Conservation (phyloP, 2,797 vertebrate genomes). For the Etheostoma nigrum region DNA sequence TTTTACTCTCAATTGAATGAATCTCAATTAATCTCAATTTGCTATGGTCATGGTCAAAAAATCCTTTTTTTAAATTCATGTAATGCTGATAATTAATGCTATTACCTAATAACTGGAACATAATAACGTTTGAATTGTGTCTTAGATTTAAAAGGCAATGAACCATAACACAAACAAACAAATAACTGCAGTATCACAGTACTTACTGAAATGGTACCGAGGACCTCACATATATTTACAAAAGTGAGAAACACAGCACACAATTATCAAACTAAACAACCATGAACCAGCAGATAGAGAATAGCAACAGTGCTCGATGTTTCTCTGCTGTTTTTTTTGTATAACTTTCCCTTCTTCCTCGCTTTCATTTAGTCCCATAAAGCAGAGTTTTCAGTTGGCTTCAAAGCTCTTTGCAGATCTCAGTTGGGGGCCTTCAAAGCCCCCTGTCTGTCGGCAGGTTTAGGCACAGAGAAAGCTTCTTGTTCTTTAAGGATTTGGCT, state of each 20-base stretch:
- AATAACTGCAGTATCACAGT: conserved; percentile 26
- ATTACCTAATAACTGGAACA: not conserved
- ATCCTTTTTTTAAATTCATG: not conserved
- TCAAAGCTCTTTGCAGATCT: conserved; percentile 88
- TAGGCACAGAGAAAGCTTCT: conserved; percentile 87
- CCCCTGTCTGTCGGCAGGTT: conserved; percentile 89
- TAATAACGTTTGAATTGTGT: not conserved
- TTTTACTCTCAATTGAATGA: not conserved
- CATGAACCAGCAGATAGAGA: conserved; percentile 46
- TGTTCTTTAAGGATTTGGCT: conserved; percentile 88
- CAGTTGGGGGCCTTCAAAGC: conserved; percentile 91
- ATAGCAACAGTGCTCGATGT: conserved; percentile 54
- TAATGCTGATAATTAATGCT: not conserved
- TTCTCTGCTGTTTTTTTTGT: conserved; percentile 54
- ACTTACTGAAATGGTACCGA: conserved; percentile 3
- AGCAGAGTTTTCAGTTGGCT: conserved; percentile 86
- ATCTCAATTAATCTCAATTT: not conserved
- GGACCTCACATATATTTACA: conserved; percentile 28
- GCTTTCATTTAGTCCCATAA: conserved; percentile 80
- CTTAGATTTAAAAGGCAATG: conserved; percentile 8
- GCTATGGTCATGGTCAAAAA: not conserved
- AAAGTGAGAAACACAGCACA: conserved; percentile 26
- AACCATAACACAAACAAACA: not conserved
- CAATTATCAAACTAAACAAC: conserved; percentile 46
- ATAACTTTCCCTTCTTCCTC: conserved; percentile 72